Conservation (phyloP, 2,888 invertebrate species). For the Malthinus seriepunctatus region DNA sequence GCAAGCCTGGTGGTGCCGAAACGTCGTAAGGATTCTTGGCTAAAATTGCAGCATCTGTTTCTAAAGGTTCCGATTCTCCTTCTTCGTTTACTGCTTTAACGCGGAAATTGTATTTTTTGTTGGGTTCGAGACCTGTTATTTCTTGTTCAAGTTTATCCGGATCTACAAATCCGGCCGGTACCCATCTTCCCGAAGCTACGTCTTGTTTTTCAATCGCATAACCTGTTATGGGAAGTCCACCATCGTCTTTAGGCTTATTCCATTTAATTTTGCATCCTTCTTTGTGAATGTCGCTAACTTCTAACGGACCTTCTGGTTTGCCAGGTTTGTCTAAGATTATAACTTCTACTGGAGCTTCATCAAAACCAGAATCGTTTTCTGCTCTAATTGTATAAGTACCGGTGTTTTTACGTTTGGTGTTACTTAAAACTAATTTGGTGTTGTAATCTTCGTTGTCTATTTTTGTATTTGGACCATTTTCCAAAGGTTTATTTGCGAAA, state of each 20-base stretch:
- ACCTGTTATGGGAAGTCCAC: conserved; percentile 87
- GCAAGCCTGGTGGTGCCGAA: conserved; percentile 86
- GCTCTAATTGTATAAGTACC: conserved; percentile 91
- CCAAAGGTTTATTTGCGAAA: conserved; percentile 68
- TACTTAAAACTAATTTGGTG: conserved; percentile 80
- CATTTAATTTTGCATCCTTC: conserved; percentile 93
- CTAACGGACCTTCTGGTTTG: conserved; percentile 90
- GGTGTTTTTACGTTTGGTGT: conserved; percentile 82
- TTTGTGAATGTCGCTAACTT: conserved; percentile 87
- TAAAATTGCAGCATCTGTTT: conserved; percentile 82
- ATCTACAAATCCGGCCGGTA: conserved; percentile 82
- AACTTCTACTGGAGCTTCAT: conserved; percentile 93
- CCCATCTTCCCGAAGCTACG: conserved; percentile 82
- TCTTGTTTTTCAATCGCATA: conserved; percentile 97
- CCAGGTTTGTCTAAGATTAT: conserved; percentile 82
- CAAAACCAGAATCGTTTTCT: conserved; percentile 90
- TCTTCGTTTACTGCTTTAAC: conserved; percentile 97
- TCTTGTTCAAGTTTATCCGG: conserved; percentile 82
- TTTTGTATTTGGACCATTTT: conserved; percentile 69
- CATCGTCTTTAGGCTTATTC: conserved; percentile 96
- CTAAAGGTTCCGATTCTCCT: conserved; percentile 94
- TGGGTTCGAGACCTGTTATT: conserved; percentile 88
- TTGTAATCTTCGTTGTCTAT: conserved; percentile 92
- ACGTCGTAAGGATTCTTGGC: conserved; percentile 98
- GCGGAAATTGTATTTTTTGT: conserved; percentile 96